Percentiles rank a stretch among this genome's conserved stretches.
These are phyloP conservation scores for Petrolisthes manimaculis DNA, from an alignment of 2,888 invertebrate genomes.

Conservation along the genomic window DNA sequence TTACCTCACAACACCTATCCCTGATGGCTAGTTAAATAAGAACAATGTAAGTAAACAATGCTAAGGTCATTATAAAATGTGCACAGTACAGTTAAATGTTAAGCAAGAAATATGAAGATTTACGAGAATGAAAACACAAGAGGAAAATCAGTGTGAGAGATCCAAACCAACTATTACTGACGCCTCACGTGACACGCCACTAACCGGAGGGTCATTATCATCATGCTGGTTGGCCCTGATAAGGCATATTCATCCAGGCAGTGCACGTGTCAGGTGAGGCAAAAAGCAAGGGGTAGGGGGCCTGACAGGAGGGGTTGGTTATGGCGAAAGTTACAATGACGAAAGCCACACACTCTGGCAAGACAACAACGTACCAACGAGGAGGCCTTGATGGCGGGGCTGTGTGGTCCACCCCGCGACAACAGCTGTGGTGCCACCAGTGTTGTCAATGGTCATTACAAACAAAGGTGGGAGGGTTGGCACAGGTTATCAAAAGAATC, in stretches of 20 bases:
- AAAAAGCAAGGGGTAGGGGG: not conserved
- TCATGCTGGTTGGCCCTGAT: not conserved
- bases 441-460: constrained; percentile 41
- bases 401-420: constrained; percentile 63
- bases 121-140: not conserved
- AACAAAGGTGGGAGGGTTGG: constrained; percentile 22
- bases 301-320: constrained; percentile 31
- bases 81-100: not conserved
- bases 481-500: constrained; percentile 5
- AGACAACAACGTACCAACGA: constrained; percentile 59
- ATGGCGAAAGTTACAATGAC: constrained; percentile 46
- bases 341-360: constrained; percentile 58
- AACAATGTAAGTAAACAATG: not conserved
- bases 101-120: not conserved
- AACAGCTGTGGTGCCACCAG: constrained; percentile 59
- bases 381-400: constrained; percentile 56
- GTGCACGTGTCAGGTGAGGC: constrained; percentile 3
- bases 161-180: not conserved
- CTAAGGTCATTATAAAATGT: constrained; percentile 3
- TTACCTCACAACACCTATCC: constrained; percentile 2
- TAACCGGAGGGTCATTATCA: not conserved
- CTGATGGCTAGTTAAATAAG: not conserved
- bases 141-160: not conserved
- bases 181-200: not conserved
- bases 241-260: not conserved